These are phyloP conservation scores for Zosterops lateralis DNA, from an alignment of 2,113 vertebrate genomes.

Conservation along the genomic window DNA sequence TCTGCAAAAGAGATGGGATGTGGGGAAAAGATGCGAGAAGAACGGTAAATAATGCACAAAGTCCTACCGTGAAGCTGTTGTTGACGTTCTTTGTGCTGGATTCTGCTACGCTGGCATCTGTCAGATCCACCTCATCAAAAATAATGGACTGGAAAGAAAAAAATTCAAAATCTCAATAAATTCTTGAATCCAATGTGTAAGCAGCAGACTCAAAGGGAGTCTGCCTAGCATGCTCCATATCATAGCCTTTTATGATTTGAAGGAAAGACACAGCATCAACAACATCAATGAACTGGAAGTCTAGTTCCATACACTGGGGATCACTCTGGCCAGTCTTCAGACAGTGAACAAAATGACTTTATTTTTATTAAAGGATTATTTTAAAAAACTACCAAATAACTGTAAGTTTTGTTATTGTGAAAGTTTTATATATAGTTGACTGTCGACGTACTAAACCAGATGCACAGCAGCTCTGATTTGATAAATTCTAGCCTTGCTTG, in stretches of 20 bases:
- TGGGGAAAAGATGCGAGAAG: background rate
- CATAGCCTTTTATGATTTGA: background rate
- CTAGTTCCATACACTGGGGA: background rate
- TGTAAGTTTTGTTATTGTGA: background rate
- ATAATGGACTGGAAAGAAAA: conserved; percentile 88
- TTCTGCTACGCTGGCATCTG: conserved; percentile 94
- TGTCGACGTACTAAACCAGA: background rate
- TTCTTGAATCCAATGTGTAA: background rate
- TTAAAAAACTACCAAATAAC: background rate
- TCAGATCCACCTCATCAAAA: conserved; percentile 96
- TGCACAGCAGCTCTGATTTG: background rate
- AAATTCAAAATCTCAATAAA: background rate
- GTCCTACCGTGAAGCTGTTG: conserved; percentile 97
- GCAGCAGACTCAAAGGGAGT: background rate
- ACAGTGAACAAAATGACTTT: background rate
- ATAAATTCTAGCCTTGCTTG: background rate
- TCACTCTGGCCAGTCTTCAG: background rate
- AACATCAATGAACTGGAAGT: background rate
- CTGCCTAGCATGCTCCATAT: background rate
- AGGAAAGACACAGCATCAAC: background rate
- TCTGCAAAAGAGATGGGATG: background rate
- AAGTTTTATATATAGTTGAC: background rate
- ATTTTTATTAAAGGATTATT: background rate
- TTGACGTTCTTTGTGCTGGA: conserved; percentile 98
- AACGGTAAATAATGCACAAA: background rate